Evolutionary conservation across 2,797 vertebrate genomes (phyloP), one percentile per base, ranked within the genome.

Genomic region (Silurus aristotelis): DNA sequence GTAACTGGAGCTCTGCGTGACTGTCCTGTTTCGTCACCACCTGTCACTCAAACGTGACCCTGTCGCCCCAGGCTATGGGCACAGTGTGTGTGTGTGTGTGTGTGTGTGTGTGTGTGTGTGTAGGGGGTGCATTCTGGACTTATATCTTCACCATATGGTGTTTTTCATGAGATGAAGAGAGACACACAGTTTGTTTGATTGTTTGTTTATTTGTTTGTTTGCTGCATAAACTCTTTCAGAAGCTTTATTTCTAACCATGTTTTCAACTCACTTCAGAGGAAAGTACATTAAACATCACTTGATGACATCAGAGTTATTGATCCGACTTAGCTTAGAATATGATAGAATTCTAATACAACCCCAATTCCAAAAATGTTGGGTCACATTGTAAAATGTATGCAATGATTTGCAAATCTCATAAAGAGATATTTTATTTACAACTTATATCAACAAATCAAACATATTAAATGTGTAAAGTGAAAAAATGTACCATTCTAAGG

Each of bases 11-110:
- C 86, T 71, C 31, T 73, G 73, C 63, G 79, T 81, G 89, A 90
- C 86, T 84, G 87, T 88, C 83, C 84, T 87, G 89, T 85, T 87
- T 87, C 83, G 87, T 89, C 88, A 89, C 84, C 89, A 90, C 86
- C 89, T 90, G 89, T 89, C 89, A 89, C 83, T 89, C 86, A 90
- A 80, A 89, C 56, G 63, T 84, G 85, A 89, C 89, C 89, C 85
- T 22, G 75, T 76, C 60, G 66, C 85, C 60, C 70, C 25, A 4
- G 64, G 80, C 83, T 48, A 25, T 88, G 83, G 87, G 85, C 80
- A 60, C 48, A 68, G 82, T 79, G 82, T 83, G 87, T 80, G 83
- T 77, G 84, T 87, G 82, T 82, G 80, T 80, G 75, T 72, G 77
- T 75, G 85, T 78, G 86, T 84, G 64, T 71, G 72, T 84, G 75